phyloP scores from a whole-genome alignment of 2,888 invertebrate genomes.

The Trileptium ribeirensis region DNA sequence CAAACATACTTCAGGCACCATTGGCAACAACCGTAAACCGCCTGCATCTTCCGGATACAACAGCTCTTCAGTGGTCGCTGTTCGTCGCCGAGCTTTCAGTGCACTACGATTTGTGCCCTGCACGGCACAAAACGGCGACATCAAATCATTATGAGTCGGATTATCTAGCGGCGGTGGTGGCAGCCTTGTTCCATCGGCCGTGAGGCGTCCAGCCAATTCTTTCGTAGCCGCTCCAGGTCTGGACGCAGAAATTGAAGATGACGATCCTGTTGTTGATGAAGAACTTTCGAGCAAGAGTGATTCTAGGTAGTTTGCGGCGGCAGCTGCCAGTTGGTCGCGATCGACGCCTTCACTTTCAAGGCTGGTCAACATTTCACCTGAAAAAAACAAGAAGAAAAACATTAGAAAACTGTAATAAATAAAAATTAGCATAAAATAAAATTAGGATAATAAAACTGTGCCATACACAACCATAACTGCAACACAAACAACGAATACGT shows the following conservation, averaged over 20 bases:
- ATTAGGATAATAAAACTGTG: no score
- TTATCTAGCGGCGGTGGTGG: neutral
- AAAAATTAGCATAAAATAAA: no score
- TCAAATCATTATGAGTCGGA: neutral
- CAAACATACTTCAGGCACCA: neutral
- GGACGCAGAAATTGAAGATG: neutral
- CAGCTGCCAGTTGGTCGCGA: neutral
- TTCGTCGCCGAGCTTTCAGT: constrained; percentile 61
- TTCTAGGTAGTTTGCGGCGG: neutral
- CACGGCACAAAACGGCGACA: no score
- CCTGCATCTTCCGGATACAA: constrained; percentile 53
- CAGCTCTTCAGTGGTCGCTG: constrained; percentile 64
- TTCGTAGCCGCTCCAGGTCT: neutral
- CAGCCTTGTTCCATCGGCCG: neutral
- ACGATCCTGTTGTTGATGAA: neutral
- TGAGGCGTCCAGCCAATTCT: neutral
- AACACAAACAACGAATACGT: no score
- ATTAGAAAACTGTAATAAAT: no score
- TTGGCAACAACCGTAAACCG: neutral
- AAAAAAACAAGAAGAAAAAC: no score
- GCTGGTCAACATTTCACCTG: no score
- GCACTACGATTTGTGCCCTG: neutral
- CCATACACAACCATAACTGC: no score
- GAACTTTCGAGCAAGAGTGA: neutral
- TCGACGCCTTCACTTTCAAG: no score